A percentile compares a stretch with the other conserved stretches of the same genome.
Conservation (phyloP, 1,140 invertebrate genomes). For the Panulirus ornatus region DNA sequence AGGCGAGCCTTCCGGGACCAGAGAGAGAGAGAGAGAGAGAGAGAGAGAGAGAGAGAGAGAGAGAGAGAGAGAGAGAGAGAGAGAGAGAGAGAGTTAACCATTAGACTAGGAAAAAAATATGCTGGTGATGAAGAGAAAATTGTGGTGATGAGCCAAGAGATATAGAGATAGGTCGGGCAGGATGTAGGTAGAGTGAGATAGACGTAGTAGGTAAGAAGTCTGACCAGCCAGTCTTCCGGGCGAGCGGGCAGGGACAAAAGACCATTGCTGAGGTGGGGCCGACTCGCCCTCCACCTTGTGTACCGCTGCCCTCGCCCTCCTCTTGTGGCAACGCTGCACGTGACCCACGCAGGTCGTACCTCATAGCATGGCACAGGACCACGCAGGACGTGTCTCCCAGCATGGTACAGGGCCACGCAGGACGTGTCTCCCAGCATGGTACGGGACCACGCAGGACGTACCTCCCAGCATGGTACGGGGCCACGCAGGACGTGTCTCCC, state of each 20-base stretch:
- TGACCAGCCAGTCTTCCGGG: not conserved
- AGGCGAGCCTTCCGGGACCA: not conserved
- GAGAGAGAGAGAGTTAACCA: slow-evolving; percentile 16
- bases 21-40: slow-evolving; percentile 42
- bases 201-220: not conserved
- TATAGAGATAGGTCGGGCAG: not conserved
- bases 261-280: not conserved
- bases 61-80: slow-evolving; percentile 43
- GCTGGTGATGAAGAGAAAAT: not conserved
- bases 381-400: too few relatives aligned
- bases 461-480: too few relatives aligned
- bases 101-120: not conserved
- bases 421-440: too few relatives aligned
- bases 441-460: too few relatives aligned
- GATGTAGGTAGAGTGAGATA: not conserved
- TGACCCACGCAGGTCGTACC: too few relatives aligned
- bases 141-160: not conserved
- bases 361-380: too few relatives aligned
- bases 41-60: slow-evolving; percentile 46
- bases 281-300: not conserved
- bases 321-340: too few relatives aligned
- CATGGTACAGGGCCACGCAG: too few relatives aligned
- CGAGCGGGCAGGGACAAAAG: not conserved
- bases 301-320: too few relatives aligned
- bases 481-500: too few relatives aligned